Evolutionary conservation across 2,113 vertebrate genomes (phyloP).

Genomic region (Rhagologus leucostigma): DNA sequence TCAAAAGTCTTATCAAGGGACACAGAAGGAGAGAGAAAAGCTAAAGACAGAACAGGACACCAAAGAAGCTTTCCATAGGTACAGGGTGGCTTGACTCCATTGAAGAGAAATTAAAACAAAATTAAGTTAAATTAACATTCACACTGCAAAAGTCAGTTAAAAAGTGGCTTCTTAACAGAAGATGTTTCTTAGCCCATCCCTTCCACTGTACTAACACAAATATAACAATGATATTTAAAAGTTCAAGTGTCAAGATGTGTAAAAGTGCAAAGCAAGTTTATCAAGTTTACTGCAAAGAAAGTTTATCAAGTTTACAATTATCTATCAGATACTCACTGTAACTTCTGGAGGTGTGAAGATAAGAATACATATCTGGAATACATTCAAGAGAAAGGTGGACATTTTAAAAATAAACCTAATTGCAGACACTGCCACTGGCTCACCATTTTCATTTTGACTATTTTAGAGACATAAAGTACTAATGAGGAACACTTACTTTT

Average conservation of each 20-base stretch:
- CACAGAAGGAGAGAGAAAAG: neutral
- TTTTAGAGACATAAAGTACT: neutral
- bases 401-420: neutral
- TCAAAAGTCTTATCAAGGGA: neutral
- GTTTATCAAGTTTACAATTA: neutral
- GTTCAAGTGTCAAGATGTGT: neutral
- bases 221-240: neutral
- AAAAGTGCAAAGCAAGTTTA: neutral
- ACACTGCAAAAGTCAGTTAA: neutral
- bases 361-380: neutral
- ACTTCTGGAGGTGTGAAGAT: neutral
- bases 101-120: neutral
- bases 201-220: fast-evolving
- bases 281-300: neutral
- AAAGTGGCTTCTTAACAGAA: neutral
- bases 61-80: fast-evolving
- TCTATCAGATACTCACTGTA: neutral
- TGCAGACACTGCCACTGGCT: neutral
- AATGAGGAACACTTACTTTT: neutral
- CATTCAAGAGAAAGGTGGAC: neutral
- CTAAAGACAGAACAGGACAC: neutral
- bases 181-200: neutral
- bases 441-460: neutral
- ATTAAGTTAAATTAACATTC: neutral
- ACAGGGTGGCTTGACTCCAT: neutral